Base-by-base conservation (phyloP, 2,113 vertebrate species). In the Pelecanoides urinatrix region DNA sequence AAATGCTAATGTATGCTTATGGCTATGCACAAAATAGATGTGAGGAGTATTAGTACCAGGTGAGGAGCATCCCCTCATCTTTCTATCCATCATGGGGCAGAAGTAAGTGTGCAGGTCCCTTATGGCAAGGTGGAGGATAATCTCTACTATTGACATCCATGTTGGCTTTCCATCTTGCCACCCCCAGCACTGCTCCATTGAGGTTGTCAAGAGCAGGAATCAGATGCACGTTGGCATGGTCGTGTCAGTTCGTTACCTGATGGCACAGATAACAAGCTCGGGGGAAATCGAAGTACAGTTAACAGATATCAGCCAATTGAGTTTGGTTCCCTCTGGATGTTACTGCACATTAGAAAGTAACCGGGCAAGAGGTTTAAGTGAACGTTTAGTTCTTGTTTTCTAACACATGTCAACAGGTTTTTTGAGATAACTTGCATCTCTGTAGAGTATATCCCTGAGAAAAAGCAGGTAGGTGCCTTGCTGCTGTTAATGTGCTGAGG, bases 391-490 rank as follows among this genome's bases (percentile, higher is more conserved):
- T 86, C 63, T 88, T 89, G 47, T 74, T 94, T 93, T 65, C 88
- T 76, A 86, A 89, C 36, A 80, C 47, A 4, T 52, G 81, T 84
- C 82, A 84, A 93, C 84, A 92, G 65, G 53, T 78, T 92, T 94
- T 86, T n/a, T 67, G 83, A 84, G 88, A 89, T 81, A 90, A 49
- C 40, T 87, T 91, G 61, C 3, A 8, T 78, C 72, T 96, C 68
- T 67, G 30, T 4, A 6, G 49, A 90, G 34, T 75, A 59, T 25
- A 47, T 56, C 30, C 47, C 55, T 86, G 88, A 93, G 94, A 91
- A 67, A 92, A 95, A 80, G 27, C 88, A 91, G 79, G 59, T 91
- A 74, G 67, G 61, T 75, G 68, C 68, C 67, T 93, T 79, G 56
- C 63, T 93, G 86, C 44, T 93, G 56, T 78, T 77, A 91, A n/a